Evolutionary conservation across 2,113 vertebrate species (phyloP).

Genomic region (Nanorana parkeri): DNA sequence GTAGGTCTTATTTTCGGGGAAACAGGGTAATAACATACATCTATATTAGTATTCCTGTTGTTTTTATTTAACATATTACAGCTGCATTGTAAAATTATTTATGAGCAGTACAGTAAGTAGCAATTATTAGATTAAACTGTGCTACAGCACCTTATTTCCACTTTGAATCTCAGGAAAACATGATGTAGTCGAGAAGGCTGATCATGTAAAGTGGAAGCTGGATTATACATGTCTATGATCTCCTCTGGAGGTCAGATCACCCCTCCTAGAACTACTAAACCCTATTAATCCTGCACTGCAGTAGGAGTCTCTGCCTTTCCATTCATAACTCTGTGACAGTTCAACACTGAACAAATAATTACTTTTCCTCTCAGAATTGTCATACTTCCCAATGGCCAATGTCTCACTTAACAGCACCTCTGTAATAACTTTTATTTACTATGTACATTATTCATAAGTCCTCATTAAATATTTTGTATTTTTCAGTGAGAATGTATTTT

Average conservation of each 20-base stretch:
- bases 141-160: not conserved
- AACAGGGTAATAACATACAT: too few relatives aligned
- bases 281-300: slow-evolving; percentile 2
- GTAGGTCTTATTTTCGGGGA: too few relatives aligned
- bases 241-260: slow-evolving; percentile 28
- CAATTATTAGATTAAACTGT: slow-evolving; percentile 36
- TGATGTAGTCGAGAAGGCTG: slow-evolving; percentile 10
- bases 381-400: not conserved
- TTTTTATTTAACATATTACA: not conserved
- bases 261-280: slow-evolving; percentile 17
- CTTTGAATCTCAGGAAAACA: slow-evolving; percentile 21
- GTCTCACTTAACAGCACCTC: too few relatives aligned
- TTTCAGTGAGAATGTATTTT: too few relatives aligned
- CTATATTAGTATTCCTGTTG: too few relatives aligned
- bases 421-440: not conserved
- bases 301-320: not conserved
- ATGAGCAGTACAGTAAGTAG: slow-evolving; percentile 3
- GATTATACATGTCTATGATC: slow-evolving; percentile 40
- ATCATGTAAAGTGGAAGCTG: slow-evolving; percentile 16
- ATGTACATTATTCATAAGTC: too few relatives aligned
- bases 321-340: not conserved
- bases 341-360: not conserved
- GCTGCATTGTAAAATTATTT: not conserved
- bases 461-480: too few relatives aligned
- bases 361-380: not conserved